Evolutionary conservation across 2,888 invertebrate genomes (phyloP).

Genomic region (Seira musarum): DNA sequence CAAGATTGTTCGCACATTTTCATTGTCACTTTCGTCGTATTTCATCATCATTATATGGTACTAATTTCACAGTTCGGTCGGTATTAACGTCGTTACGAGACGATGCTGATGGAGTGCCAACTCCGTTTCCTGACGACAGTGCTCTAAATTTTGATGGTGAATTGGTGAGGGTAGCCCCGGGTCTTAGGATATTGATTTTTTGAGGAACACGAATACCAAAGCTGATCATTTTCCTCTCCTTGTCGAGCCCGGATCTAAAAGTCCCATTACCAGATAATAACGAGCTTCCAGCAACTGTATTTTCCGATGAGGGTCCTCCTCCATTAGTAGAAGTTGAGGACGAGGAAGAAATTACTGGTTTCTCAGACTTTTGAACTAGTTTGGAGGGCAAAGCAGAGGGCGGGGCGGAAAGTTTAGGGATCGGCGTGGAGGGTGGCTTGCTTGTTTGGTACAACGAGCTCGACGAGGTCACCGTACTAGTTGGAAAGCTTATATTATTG

Average conservation of each 20-base stretch:
- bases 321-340: constrained; percentile 15
- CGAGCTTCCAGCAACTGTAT: constrained; percentile 8
- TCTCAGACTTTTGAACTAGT: constrained; percentile 14
- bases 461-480: constrained; percentile 39
- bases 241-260: background rate
- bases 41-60: constrained; percentile 59
- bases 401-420: constrained; percentile 38
- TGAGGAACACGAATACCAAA: constrained; percentile 44
- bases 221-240: constrained; percentile 39
- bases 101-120: constrained; percentile 2
- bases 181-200: constrained; percentile 55
- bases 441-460: constrained; percentile 22
- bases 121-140: constrained; percentile 11
- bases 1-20: constrained; percentile 21
- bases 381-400: constrained; percentile 24
- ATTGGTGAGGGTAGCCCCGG: constrained; percentile 46
- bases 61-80: constrained; percentile 37
- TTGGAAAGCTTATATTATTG: constrained; percentile 21
- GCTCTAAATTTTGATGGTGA: constrained; percentile 16
- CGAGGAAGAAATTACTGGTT: background rate
- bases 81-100: background rate
- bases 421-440: constrained; percentile 30
- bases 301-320: constrained; percentile 11
- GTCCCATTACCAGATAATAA: background rate
- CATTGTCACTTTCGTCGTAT: constrained; percentile 51